Evolutionary conservation across 2,797 vertebrate genomes (phyloP).

Genomic region (Sylvilagus floridanus): DNA sequence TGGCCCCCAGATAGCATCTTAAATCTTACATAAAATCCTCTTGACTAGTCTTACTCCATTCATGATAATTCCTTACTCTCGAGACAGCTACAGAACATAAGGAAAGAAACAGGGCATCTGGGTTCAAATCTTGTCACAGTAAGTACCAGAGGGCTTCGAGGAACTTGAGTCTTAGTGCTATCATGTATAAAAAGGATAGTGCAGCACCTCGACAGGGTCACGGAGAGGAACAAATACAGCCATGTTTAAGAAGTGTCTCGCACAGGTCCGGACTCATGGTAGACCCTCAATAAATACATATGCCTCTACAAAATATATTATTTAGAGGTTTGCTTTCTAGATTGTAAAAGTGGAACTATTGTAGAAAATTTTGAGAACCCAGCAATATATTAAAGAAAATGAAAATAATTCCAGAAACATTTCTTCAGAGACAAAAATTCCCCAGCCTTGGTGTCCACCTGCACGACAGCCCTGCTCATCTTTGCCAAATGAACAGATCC

Average conservation of each 20-base stretch:
- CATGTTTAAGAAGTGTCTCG: not conserved
- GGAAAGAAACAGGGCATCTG: not conserved
- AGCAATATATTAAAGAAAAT: constrained; percentile 10
- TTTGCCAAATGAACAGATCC: not conserved
- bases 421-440: not conserved
- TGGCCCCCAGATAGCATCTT: not conserved
- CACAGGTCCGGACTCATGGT: not conserved
- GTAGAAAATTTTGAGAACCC: constrained; percentile 10
- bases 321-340: constrained; percentile 39
- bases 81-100: not conserved
- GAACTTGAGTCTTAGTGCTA: constrained; percentile 3
- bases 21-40: constrained; percentile 8
- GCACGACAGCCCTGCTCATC: not conserved
- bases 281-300: not conserved
- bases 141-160: not conserved
- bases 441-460: not conserved
- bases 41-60: not conserved
- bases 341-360: constrained; percentile 27
- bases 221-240: not conserved
- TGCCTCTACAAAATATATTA: not conserved
- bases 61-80: not conserved
- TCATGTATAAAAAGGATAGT: not conserved
- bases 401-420: constrained; percentile 2
- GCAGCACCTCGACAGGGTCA: not conserved
- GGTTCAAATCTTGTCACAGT: constrained; percentile 7